phyloP scores from a whole-genome alignment of 2,888 invertebrate species.

The Gonocerus acuteangulatus region DNA sequence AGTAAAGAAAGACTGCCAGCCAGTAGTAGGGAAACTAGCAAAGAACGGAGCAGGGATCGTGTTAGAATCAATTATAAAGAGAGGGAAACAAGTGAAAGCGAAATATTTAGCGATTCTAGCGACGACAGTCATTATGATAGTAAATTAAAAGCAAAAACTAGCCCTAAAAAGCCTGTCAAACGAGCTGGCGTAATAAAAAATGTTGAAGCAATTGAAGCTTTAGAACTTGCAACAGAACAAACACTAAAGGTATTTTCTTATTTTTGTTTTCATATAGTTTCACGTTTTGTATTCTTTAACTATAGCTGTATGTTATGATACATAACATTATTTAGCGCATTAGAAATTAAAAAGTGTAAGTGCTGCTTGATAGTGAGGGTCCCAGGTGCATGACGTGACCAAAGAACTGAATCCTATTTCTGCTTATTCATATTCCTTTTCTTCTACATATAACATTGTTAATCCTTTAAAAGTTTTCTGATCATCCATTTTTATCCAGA shows the following conservation, averaged over 20 bases:
- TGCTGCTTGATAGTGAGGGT: no score
- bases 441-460: no score
- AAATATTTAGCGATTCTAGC: conserved; percentile 30
- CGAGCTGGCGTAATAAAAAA: conserved; percentile 49
- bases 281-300: neutral
- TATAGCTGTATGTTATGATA: conserved; percentile 9
- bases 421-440: no score
- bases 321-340: no score
- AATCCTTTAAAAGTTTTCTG: no score
- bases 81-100: conserved; percentile 32
- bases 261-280: neutral
- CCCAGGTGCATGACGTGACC: no score
- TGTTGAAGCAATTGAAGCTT: conserved; percentile 57
- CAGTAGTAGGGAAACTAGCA: conserved; percentile 18
- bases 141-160: conserved; percentile 35
- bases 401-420: no score
- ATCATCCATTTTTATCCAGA: no score
- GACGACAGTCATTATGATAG: conserved; percentile 27
- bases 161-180: conserved; percentile 45
- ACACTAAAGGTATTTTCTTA: conserved; percentile 49
- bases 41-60: conserved; percentile 26
- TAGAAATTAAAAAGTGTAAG: no score
- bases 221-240: conserved; percentile 65
- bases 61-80: conserved; percentile 32
- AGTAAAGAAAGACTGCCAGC: neutral